Conservation (phyloP, 2,888 invertebrate genomes). For the Acrocyrtus sp. region DNA sequence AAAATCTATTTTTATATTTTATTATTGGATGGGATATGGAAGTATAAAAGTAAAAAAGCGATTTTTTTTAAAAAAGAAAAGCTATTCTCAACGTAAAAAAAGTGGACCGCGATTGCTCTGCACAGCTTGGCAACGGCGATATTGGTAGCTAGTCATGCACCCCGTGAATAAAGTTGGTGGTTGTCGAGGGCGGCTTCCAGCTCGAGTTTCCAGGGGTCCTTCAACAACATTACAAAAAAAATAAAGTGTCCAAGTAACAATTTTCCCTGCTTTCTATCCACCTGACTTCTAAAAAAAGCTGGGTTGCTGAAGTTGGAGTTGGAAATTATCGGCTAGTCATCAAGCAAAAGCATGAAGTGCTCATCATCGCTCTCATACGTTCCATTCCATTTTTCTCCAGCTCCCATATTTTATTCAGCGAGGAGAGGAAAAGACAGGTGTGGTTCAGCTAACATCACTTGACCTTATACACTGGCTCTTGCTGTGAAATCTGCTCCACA, state of each 20-base stretch:
- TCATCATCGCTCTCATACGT: no score
- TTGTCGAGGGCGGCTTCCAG: conserved; percentile 51
- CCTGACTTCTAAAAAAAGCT: no score
- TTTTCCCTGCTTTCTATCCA: no score
- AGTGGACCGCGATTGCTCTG: neutral
- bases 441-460: conserved; percentile 6
- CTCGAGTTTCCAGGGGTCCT: conserved; percentile 42
- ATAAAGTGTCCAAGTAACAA: no score
- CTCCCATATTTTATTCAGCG: neutral
- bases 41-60: no score
- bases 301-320: no score
- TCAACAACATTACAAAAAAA: neutral
- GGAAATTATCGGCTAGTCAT: no score
- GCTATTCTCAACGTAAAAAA: neutral
- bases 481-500: neutral
- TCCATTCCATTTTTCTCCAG: neutral
- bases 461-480: neutral
- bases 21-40: no score
- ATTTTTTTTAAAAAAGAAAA: neutral
- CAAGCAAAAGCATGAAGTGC: no score
- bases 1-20: no score
- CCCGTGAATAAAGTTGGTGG: conserved; percentile 37
- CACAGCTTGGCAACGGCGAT: neutral
- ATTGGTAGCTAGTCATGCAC: conserved; percentile 45
- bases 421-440: conserved; percentile 6